These are phyloP conservation scores for Leptinotarsa peninsularis DNA, from an alignment of 2,888 invertebrate species.

Conservation along the genomic window DNA sequence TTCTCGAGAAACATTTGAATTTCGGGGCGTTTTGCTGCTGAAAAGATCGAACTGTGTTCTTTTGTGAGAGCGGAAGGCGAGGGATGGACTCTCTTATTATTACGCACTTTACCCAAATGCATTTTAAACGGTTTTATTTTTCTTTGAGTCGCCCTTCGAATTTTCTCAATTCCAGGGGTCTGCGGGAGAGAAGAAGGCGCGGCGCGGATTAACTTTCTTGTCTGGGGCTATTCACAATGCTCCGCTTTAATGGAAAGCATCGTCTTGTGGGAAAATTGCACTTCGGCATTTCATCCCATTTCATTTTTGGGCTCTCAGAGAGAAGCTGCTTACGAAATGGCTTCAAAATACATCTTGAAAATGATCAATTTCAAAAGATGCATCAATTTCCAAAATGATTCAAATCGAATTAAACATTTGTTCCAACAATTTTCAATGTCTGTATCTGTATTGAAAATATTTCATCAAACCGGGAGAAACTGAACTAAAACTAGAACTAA, in stretches of 20 bases:
- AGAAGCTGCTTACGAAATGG: too few species aligned
- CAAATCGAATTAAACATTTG: too few species aligned
- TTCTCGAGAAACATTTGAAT: conserved; percentile 59
- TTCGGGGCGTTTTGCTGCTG: conserved; percentile 55
- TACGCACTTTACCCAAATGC: conserved; percentile 45
- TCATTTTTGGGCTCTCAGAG: not conserved
- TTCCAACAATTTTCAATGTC: too few species aligned
- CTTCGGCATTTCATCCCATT: not conserved
- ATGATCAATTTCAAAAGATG: too few species aligned
- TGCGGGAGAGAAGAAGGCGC: not conserved
- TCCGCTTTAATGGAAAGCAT: conserved; percentile 13
- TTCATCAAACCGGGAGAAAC: too few species aligned
- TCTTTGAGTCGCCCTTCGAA: conserved; percentile 36
- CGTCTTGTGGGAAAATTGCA: conserved; percentile 18
- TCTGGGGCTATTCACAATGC: conserved; percentile 11
- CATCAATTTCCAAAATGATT: too few species aligned
- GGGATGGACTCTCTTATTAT: conserved; percentile 39
- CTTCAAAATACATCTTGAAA: too few species aligned
- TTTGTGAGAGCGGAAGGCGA: conserved; percentile 35
- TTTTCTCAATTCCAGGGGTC: conserved; percentile 26
- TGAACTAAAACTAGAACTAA: too few species aligned
- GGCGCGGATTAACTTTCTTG: conserved; percentile 23
- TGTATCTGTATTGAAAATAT: too few species aligned
- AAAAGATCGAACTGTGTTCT: conserved; percentile 38
- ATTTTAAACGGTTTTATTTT: conserved; percentile 46